phyloP scores from a whole-genome alignment of 30 jellyfish, hydroid and myxozoan species.

The Haliclystus octoradiatus region DNA sequence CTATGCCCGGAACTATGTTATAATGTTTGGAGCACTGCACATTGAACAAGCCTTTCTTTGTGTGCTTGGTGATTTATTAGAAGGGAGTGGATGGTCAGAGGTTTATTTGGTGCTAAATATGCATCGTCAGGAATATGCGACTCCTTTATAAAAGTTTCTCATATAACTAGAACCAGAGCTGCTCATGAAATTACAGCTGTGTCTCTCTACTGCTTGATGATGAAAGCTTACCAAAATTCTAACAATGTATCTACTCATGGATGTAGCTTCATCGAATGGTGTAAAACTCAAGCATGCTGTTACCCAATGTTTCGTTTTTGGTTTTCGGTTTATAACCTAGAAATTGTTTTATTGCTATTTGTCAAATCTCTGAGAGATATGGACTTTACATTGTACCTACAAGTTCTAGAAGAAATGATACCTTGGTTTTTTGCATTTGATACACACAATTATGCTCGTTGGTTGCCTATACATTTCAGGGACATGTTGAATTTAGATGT shows the following conservation, averaged over 20 bases:
- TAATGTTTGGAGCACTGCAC: slow-evolving; percentile 59
- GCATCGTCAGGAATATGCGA: slow-evolving; percentile 24
- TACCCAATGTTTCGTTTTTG: too few relatives aligned
- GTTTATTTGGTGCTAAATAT: slow-evolving; percentile 20
- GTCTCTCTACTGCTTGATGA: too few relatives aligned
- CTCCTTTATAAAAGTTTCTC: slow-evolving; percentile 26
- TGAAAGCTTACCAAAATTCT: too few relatives aligned
- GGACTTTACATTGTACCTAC: too few relatives aligned
- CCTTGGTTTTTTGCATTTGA: slow-evolving; percentile 53
- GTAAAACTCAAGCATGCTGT: too few relatives aligned
- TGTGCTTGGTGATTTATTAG: slow-evolving; percentile 46
- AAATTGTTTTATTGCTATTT: slow-evolving; percentile 27
- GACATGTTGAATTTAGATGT: slow-evolving; percentile 14
- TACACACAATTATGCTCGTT: slow-evolving; percentile 30
- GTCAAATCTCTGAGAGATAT: too few relatives aligned
- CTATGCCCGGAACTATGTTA: too few relatives aligned
- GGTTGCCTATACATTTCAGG: slow-evolving; percentile 41
- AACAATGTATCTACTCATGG: slow-evolving; percentile 18
- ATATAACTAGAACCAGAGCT: slow-evolving; percentile 20
- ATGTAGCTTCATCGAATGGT: slow-evolving; percentile 12
- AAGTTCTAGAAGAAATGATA: too few relatives aligned
- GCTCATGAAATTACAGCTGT: slow-evolving; percentile 46
- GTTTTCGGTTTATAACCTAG: slow-evolving; percentile 20
- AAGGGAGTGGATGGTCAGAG: slow-evolving; percentile 46
- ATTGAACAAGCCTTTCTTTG: slow-evolving; percentile 27